Evolutionary conservation across 2,888 invertebrate genomes (phyloP).

Genomic region (Brachypalpus laphriformis): DNA sequence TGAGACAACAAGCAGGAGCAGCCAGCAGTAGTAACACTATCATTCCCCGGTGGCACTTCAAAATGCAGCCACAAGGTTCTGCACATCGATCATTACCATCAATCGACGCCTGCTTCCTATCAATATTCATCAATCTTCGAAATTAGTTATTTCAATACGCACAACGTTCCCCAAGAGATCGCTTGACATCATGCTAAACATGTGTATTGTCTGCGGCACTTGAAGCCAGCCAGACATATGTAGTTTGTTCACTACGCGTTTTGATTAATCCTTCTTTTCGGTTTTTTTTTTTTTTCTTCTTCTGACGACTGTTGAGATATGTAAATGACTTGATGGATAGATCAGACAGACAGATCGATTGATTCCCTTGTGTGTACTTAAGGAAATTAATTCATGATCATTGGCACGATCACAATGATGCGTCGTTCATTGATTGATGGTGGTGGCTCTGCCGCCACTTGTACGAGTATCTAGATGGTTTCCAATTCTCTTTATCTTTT

Average conservation of each 20-base stretch:
- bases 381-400: slow-evolving; percentile 68
- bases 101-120: slow-evolving; percentile 69
- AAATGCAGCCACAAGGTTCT: slow-evolving; percentile 15
- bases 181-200: slow-evolving; percentile 52
- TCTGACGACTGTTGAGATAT: slow-evolving; percentile 27
- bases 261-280: slow-evolving; percentile 38
- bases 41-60: not conserved
- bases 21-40: not conserved
- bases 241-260: slow-evolving; percentile 19
- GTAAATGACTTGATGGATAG: slow-evolving; percentile 64
- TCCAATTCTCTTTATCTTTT: not conserved
- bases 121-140: slow-evolving; percentile 66
- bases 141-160: slow-evolving; percentile 42
- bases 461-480: slow-evolving; percentile 7
- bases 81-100: slow-evolving; percentile 58
- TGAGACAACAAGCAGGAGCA: not conserved
- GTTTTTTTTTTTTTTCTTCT: not conserved
- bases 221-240: slow-evolving; percentile 44
- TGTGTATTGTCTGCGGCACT: slow-evolving; percentile 56
- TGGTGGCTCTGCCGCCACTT: not conserved
- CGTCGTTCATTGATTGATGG: slow-evolving; percentile 52
- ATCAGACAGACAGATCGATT: slow-evolving; percentile 70
- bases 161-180: slow-evolving; percentile 14
- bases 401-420: slow-evolving; percentile 61
- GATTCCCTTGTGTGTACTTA: slow-evolving; percentile 62